A percentile compares a stretch with the other conserved stretches of the same genome.
phyloP scores from a whole-genome alignment of 1,140 invertebrate genomes.

The Oncopeltus fasciatus region DNA sequence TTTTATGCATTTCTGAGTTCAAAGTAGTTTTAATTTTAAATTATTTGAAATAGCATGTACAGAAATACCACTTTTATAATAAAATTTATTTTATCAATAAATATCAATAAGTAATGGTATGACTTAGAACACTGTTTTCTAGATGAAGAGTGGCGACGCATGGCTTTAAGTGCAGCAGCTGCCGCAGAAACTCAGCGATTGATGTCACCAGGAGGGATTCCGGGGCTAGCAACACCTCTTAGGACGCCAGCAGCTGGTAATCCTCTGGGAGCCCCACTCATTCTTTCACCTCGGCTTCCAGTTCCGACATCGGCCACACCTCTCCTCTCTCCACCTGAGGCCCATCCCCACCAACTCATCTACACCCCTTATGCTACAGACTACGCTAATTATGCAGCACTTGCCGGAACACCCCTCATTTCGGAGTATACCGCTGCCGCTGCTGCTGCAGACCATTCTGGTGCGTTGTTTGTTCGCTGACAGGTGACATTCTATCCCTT shows the following conservation, averaged over 20 bases:
- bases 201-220: conserved; percentile 42
- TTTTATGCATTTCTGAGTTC: no score
- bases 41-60: no score
- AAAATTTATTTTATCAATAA: no score
- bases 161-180: conserved; percentile 50
- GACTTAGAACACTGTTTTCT: no score
- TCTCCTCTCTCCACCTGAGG: conserved; percentile 43
- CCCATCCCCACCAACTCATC: conserved; percentile 47
- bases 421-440: conserved; percentile 69
- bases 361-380: conserved; percentile 70
- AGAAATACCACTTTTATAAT: no score
- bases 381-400: conserved; percentile 75
- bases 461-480: conserved; percentile 79
- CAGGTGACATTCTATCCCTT: conserved; percentile 6
- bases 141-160: conserved; percentile 61
- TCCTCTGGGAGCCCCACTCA: conserved; percentile 67
- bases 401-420: conserved; percentile 64
- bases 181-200: conserved; percentile 61
- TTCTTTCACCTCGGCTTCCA: conserved; percentile 71
- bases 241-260: conserved; percentile 47
- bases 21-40: no score
- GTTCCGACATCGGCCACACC: conserved; percentile 61
- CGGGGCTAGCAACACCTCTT: conserved; percentile 41
- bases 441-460: conserved; percentile 70
- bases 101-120: no score